Base-by-base conservation (phyloP, 1,140 invertebrate genomes). In the Micrasema longulum region DNA sequence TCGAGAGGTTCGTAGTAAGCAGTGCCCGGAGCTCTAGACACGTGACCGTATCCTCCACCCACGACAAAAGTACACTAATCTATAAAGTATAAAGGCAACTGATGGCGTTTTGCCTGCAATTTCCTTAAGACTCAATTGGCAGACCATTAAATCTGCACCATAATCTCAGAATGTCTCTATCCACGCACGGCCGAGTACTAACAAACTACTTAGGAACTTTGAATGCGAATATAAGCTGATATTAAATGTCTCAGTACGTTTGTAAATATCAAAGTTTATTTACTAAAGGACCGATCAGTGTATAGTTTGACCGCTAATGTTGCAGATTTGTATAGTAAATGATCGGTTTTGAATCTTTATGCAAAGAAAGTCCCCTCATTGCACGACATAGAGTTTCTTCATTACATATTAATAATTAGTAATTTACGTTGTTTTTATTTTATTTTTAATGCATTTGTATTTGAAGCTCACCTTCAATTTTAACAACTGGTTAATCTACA, bases 111-210 rank as follows among this genome's bases (percentile, higher is more conserved):
- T 10, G 60, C 43, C 18, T 16, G 41, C 60, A 63, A 63, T 63
- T 63, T 47, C 60, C 22, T 47, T 41, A 60, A 47, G 60, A 14
- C 41, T 63, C 38, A 43, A 63, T 63, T 45, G 60, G 23, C 43
- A 63, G 60, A 12, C 41, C 22, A 57, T 57, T 57, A 57, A 57
- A 57, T 57, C 53, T 36, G 35, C 12, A 57, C 53, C 31, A 63
- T 47, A 63, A 63, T 47, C 60, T 45, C n/a, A 22, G 60, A 63
- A 63, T 63, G 60, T 63, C 60, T 63, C 60, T 47, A 63, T 63
- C 26, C 60, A 47, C 41, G 38, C 38, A 63, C 60, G 20, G 60
- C 14, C 38, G 20, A 36, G 11, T 41, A 5, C 55, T 26, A 41
- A 20, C 55, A 41, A 60, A 36, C 52, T n/a, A n/a, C 52, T n/a